Conservation (phyloP, 2,797 vertebrate genomes). For the Enteromius thamalakanensis region DNA sequence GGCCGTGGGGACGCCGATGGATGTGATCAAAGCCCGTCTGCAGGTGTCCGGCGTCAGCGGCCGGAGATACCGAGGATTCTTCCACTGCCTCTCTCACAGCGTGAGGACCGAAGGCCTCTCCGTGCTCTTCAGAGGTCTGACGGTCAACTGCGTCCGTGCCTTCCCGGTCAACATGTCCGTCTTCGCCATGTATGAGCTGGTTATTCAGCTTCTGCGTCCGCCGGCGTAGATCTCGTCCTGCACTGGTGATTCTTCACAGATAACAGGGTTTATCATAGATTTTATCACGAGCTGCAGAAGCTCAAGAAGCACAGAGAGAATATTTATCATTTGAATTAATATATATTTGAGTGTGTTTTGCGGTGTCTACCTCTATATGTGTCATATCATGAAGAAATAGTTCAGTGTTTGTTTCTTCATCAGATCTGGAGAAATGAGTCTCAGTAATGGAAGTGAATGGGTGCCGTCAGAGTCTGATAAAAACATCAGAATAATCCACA, state of each 20-base stretch:
- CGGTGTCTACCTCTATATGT: conserved; percentile 1
- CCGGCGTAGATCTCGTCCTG: not conserved
- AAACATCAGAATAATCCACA: too few species aligned
- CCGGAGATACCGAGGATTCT: conserved; percentile 79
- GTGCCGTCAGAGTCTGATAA: not conserved
- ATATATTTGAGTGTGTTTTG: conserved; percentile 2
- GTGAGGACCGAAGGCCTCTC: conserved; percentile 76
- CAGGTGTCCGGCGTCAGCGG: conserved; percentile 77
- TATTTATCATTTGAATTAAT: not conserved
- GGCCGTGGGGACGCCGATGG: conserved; percentile 85
- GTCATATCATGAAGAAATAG: not conserved
- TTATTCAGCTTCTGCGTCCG: conserved; percentile 68
- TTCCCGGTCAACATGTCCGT: conserved; percentile 88
- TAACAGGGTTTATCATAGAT: not conserved
- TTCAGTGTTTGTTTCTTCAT: not conserved
- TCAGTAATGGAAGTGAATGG: not conserved
- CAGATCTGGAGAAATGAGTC: too few species aligned
- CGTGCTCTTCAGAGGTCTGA: conserved; percentile 86
- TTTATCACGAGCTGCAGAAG: not conserved
- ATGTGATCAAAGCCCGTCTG: conserved; percentile 86
- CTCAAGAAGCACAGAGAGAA: not conserved
- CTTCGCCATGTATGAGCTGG: conserved; percentile 82
- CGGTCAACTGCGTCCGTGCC: conserved; percentile 84
- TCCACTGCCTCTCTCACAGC: conserved; percentile 81
- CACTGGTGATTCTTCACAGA: not conserved